These are phyloP conservation scores for Cepaea hortensis DNA, from an alignment of 2,888 invertebrate species.

Conservation along the genomic window DNA sequence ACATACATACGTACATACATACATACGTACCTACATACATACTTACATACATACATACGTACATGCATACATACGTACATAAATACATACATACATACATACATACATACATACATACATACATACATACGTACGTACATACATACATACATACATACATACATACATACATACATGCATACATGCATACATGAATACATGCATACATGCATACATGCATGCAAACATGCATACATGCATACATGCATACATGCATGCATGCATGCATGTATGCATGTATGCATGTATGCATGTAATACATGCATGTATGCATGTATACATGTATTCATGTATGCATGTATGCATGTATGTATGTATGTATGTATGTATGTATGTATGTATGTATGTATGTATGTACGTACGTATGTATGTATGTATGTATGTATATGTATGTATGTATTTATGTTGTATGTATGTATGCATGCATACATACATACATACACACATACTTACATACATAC, in stretches of 20 bases:
- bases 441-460: background rate
- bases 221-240: too few species aligned
- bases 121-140: background rate
- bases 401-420: background rate
- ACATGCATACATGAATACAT: too few species aligned
- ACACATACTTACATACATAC: background rate
- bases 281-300: background rate
- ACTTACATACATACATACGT: background rate
- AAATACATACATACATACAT: background rate
- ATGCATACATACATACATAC: conserved; percentile 1
- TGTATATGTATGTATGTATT: background rate
- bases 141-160: too few species aligned
- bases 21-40: background rate
- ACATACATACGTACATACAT: conserved; percentile 5
- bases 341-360: background rate
- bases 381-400: background rate
- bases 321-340: too few species aligned
- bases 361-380: background rate
- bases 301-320: too few species aligned
- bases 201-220: too few species aligned
- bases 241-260: background rate
- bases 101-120: background rate
- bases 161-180: too few species aligned
- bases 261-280: background rate
- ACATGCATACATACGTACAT: background rate